Base-by-base conservation (phyloP, 2,888 invertebrate species). In the Crematogaster levior region DNA sequence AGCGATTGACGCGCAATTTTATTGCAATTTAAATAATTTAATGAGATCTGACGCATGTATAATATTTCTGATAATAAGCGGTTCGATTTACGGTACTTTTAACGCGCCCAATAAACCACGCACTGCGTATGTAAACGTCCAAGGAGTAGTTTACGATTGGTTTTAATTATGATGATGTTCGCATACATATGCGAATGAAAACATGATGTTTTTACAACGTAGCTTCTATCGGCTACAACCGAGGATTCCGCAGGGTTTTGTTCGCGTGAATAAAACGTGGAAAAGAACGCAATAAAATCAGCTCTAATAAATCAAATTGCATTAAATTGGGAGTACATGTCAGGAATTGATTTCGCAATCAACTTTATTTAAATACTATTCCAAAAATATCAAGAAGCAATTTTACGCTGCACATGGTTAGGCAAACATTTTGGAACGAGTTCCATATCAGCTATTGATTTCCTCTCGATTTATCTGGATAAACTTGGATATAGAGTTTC, bases 61-160 rank as follows among this genome's bases (percentile, higher is more conserved):
- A 66, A 77, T 79, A 68, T 58, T 46, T 68, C 34, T 66, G 24
- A 46, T 68, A 66, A 77, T 56, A 46, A 66, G 27, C 63, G 51
- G 4, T n/a, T 24, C 46, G 46, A 66, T 24, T 79, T 43, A 30
- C 43, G 21, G 18, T 66, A 58, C 65, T 40, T 40, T 53, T 53
- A 53, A 40, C 66, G 56, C 21, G 12, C 48, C 27, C 65, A 48
- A 74, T 74, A 37, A 74, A 63, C 40, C 18, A 24, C 43, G 18
- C n/a, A 24, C 10, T 34, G 27, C 68, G 10, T 18, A 56, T 43
- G 27, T 56, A 79, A 68, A 77, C 1, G 24, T 66, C 4, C 40
- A 18, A 46, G 34, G 21, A 30, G 24, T 58, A 43, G 24, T 53
- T 77, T 68, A 66, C n/a, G 24, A 68, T 79, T 30, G 46, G 0